Evolutionary conservation across 2,113 vertebrate genomes (phyloP).

Genomic region (Myocastor coypus): DNA sequence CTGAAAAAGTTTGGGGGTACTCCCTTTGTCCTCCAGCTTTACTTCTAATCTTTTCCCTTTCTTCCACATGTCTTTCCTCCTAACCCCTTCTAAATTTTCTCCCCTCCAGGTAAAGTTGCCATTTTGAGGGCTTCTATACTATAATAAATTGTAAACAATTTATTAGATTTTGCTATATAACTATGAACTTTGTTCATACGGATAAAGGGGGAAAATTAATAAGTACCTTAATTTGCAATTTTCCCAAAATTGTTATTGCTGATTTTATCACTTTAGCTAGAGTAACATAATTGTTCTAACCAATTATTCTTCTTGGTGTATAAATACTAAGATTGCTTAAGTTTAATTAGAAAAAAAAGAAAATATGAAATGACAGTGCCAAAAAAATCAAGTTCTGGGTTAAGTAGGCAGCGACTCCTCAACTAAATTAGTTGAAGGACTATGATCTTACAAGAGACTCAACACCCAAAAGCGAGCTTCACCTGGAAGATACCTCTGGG

Average conservation of each 20-base stretch:
- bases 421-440: no score
- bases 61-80: neutral
- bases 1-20: neutral
- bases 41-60: neutral
- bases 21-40: neutral
- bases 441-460: no score
- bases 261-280: neutral
- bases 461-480: no score
- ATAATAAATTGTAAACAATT: no score
- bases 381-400: no score
- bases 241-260: neutral
- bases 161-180: neutral
- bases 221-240: neutral
- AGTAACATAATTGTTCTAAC: neutral
- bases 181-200: neutral
- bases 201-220: neutral
- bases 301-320: neutral
- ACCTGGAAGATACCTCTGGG: no score
- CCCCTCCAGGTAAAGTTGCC: neutral
- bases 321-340: neutral
- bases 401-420: no score
- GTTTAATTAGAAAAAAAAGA: no score
- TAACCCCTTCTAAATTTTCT: neutral
- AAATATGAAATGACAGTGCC: no score
- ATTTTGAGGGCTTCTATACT: no score